phyloP scores from a whole-genome alignment of 2,113 vertebrate species.

The Indri indri region DNA sequence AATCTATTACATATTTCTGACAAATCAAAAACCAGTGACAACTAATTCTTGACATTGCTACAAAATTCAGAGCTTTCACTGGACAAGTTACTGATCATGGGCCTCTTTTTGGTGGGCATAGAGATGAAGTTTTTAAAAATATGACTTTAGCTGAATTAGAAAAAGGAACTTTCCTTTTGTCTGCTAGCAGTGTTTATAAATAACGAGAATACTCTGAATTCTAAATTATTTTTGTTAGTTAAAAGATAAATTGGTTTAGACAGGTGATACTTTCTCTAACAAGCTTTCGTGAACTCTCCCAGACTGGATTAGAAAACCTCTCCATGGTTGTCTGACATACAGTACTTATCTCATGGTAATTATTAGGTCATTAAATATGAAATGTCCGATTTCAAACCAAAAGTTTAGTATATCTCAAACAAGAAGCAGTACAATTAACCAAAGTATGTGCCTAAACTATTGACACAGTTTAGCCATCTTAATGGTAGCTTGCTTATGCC shows the following conservation, averaged over 20 bases:
- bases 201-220: neutral
- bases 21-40: neutral
- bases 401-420: too few relatives aligned
- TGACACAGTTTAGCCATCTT: too few relatives aligned
- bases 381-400: too few relatives aligned
- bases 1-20: slow-evolving; percentile 29
- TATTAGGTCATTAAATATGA: too few relatives aligned
- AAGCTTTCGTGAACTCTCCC: neutral
- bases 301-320: neutral
- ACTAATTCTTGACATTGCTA: neutral
- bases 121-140: neutral
- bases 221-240: neutral
- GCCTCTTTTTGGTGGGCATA: neutral
- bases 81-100: neutral
- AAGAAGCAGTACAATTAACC: too few relatives aligned
- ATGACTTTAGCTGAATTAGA: neutral
- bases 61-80: neutral
- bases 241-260: slow-evolving; percentile 5
- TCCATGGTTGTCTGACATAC: neutral
- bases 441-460: too few relatives aligned
- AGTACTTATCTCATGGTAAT: neutral
- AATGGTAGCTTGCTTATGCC: too few relatives aligned
- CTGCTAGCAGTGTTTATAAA: neutral
- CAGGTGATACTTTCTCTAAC: neutral
- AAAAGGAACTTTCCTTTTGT: neutral